phyloP scores from a whole-genome alignment of 2,888 invertebrate genomes.

The Noctua comes region DNA sequence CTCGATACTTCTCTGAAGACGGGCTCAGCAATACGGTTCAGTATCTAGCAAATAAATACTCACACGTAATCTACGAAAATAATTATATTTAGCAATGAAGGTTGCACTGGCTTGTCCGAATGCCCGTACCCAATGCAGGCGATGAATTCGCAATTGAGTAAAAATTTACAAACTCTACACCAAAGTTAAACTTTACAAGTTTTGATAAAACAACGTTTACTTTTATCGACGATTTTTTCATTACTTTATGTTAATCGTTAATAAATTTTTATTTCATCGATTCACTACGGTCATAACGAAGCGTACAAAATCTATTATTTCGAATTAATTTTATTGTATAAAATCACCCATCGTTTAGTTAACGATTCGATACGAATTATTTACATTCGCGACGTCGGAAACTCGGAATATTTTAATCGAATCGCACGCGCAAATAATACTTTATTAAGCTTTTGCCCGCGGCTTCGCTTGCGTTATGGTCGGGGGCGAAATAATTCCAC shows the following conservation, averaged over 20 bases:
- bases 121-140: background rate
- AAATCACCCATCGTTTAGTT: slow-evolving; percentile 76
- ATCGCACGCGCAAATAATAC: slow-evolving; percentile 62
- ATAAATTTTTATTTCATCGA: slow-evolving; percentile 67
- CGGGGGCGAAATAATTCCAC: background rate
- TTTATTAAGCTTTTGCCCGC: slow-evolving; percentile 11
- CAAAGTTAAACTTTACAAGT: slow-evolving; percentile 32
- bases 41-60: background rate
- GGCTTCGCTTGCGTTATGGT: slow-evolving; percentile 15
- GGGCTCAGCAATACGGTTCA: background rate
- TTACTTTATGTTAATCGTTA: slow-evolving; percentile 60
- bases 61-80: background rate
- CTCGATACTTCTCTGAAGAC: background rate
- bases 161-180: slow-evolving; percentile 4
- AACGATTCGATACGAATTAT: slow-evolving; percentile 74
- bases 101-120: background rate
- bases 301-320: slow-evolving; percentile 70
- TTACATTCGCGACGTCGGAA: slow-evolving; percentile 62
- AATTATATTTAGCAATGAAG: background rate
- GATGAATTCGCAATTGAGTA: slow-evolving; percentile 21
- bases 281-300: slow-evolving; percentile 67
- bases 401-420: slow-evolving; percentile 61
- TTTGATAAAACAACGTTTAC: slow-evolving; percentile 45
- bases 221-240: slow-evolving; percentile 57
- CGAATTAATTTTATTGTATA: slow-evolving; percentile 72